Percentiles rank a stretch among this genome's conserved stretches.
phyloP scores from a whole-genome alignment of 37 sponge, comb jelly and placozoan species.

The Aphrocallistes beatrix region DNA sequence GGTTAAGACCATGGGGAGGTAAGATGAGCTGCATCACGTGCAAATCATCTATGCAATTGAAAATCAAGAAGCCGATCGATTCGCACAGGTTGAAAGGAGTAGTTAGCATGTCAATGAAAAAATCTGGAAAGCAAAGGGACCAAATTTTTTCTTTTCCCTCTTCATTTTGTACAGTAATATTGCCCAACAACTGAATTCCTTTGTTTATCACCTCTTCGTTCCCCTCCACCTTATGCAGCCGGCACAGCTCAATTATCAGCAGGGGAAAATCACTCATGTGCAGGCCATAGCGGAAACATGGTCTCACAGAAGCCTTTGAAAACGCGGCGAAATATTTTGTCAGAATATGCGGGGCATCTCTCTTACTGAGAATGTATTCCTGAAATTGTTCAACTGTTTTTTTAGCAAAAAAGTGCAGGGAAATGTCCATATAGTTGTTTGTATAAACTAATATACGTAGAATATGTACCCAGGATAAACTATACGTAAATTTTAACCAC shows the following conservation, averaged over 20 bases:
- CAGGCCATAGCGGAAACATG: not conserved
- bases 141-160: not conserved
- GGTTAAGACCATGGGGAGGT: not conserved
- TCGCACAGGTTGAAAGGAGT: not conserved
- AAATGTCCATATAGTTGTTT: not conserved
- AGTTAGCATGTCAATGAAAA: not conserved
- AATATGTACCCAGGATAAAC: too few relatives aligned
- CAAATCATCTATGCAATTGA: not conserved
- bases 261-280: not conserved
- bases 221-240: not conserved
- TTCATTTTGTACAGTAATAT: slow-evolving; percentile 9
- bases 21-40: not conserved
- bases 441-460: not conserved
- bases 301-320: not conserved
- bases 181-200: not conserved
- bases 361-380: not conserved
- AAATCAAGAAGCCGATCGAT: not conserved
- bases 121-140: not conserved
- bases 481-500: too few relatives aligned
- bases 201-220: not conserved
- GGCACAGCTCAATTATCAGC: not conserved
- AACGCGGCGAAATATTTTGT: not conserved
- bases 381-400: not conserved
- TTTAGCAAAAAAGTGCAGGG: not conserved
- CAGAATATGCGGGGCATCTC: not conserved